Conservation (phyloP, 2,113 vertebrate species). For the Redunca redunca region DNA sequence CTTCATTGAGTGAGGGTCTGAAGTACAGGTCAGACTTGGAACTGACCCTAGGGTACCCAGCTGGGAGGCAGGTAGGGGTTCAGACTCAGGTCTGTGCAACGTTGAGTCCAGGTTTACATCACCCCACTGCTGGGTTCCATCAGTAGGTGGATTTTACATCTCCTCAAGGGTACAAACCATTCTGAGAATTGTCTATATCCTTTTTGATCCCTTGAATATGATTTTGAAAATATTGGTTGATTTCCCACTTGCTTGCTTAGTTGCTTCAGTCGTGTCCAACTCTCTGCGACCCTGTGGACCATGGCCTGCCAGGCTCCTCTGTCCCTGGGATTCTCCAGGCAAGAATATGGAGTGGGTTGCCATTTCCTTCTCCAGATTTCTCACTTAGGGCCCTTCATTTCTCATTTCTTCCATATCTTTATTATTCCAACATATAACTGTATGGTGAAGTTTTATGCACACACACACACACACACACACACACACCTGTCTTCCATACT, state of each 20-base stretch:
- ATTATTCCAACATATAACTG: background rate
- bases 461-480: background rate
- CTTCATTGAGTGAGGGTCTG: background rate
- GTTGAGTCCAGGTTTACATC: background rate
- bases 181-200: background rate
- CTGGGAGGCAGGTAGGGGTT: background rate
- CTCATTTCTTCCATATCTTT: background rate
- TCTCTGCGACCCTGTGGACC: rapidly evolving
- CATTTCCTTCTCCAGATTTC: background rate
- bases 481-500: background rate
- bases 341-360: background rate
- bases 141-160: background rate
- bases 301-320: background rate
- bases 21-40: background rate
- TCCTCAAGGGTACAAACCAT: background rate
- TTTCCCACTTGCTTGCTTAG: background rate
- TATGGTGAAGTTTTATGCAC: background rate
- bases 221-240: background rate
- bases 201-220: background rate
- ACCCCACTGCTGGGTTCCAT: too few species aligned
- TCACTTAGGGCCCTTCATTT: background rate
- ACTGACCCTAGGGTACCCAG: background rate
- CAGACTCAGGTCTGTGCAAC: background rate
- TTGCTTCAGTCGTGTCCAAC: background rate
- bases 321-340: background rate